These are phyloP conservation scores for Drosophila yooni DNA, from an alignment of 2,888 invertebrate species.

Conservation along the genomic window DNA sequence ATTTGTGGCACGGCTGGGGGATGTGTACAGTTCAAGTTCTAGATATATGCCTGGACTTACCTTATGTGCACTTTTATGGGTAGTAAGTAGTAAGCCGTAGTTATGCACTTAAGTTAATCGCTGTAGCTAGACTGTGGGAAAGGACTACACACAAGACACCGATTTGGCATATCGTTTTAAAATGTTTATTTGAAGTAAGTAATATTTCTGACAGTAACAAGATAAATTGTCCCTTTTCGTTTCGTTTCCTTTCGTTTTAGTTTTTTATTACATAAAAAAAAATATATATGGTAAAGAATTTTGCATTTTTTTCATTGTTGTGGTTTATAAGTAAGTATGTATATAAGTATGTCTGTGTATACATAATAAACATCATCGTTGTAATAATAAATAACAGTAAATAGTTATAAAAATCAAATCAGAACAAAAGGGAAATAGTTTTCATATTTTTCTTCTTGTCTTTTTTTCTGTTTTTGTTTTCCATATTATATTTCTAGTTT, in stretches of 20 bases:
- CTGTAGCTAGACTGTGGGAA: slow-evolving; percentile 1
- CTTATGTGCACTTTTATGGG: slow-evolving; percentile 21
- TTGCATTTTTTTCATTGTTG: slow-evolving; percentile 29
- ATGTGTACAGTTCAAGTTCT: neutral
- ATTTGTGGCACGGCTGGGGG: neutral
- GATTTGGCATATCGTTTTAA: slow-evolving; percentile 57
- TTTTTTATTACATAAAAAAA: slow-evolving; percentile 37
- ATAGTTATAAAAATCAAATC: slow-evolving; percentile 49
- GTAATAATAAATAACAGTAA: slow-evolving; percentile 60
- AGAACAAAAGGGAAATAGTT: slow-evolving; percentile 41
- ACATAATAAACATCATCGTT: slow-evolving; percentile 43
- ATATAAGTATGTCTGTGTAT: slow-evolving; percentile 42
- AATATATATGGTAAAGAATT: slow-evolving; percentile 48
- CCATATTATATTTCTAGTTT: slow-evolving; percentile 27
- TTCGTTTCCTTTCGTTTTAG: slow-evolving; percentile 4
- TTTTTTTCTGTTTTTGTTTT: slow-evolving; percentile 7
- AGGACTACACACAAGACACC: slow-evolving; percentile 17
- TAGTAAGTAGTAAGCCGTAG: neutral
- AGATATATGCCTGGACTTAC: slow-evolving; percentile 17
- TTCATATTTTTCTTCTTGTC: slow-evolving; percentile 16
- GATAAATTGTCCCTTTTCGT: slow-evolving; percentile 64
- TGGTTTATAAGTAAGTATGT: slow-evolving; percentile 35
- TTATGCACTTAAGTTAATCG: slow-evolving; percentile 18
- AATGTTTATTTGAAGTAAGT: slow-evolving; percentile 81
- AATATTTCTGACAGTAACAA: slow-evolving; percentile 80